Evolutionary conservation across 1,140 invertebrate genomes (phyloP), one percentile per base, ranked within the genome.

Genomic region (Drosophila neocordata): DNA sequence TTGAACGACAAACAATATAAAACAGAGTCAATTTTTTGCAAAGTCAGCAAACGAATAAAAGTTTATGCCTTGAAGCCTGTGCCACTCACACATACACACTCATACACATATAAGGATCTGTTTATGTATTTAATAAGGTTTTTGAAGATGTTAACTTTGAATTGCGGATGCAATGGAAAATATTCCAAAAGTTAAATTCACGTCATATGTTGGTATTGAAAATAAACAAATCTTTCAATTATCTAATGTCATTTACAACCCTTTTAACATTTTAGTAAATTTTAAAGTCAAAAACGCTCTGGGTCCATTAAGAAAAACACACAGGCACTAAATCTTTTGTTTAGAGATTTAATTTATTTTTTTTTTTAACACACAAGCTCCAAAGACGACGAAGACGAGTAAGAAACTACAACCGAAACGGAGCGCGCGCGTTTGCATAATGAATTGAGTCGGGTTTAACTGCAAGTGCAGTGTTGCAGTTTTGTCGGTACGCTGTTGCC

Each of bases 361-460:
- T 2, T 73, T 52, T 73, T 58, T 34, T 12, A 41, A 38, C 65
- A 56, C 55, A 60, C 57, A 35, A 31, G 57, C 69, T 64, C 24
- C 69, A 48, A 55, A 51, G 64, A 72, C 37, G 58, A 73, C 31
- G 34, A 56, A 27, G 41, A 62, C 60, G 44, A 41, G 56, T 22
- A 80, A 69, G 76, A 83, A 73, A 88, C 75, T 80, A 89, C 87
- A 84, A 90, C 85, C 87, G 81, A 79, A 78, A 81, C 85, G 75
- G 77, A 81, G 85, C 85, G 85, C 85, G 87, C 85, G 85, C 82
- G 87, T 90, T 87, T 82, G 85, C 85, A 89, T 89, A 89, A 89
- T 89, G 85, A 89, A 68, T 87, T 76, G 74, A 88, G 83, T 88
- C 83, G 63, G 79, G 79, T 88, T 88, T 88, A 79, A 73, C 70